phyloP scores from a whole-genome alignment of 2,113 vertebrate genomes.

The Acrocephalus kingi region DNA sequence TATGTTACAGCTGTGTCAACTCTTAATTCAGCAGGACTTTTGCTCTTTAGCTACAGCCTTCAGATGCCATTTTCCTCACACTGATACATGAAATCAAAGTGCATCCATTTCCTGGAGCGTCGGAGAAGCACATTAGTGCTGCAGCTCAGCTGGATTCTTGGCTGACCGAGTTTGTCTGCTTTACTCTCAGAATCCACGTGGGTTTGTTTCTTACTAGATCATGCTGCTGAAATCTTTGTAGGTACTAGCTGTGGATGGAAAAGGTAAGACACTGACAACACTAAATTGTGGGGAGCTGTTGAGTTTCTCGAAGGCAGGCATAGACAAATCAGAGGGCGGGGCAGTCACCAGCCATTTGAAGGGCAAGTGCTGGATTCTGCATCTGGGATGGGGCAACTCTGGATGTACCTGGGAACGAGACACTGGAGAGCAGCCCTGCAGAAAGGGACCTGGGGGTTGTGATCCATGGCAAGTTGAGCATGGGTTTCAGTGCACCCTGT shows the following conservation, averaged over 20 bases:
- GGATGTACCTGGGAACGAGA: accelerated
- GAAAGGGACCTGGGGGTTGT: not conserved
- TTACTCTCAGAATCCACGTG: not conserved
- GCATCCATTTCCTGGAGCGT: not conserved
- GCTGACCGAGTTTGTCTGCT: not conserved
- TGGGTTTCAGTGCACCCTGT: not conserved
- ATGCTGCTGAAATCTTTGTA: not conserved
- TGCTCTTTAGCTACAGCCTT: not conserved
- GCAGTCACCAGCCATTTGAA: not conserved
- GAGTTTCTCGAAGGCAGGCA: not conserved
- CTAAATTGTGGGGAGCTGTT: not conserved
- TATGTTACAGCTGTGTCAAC: not conserved
- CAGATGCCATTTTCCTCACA: not conserved
- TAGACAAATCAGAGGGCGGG: not conserved
- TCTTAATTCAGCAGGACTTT: not conserved
- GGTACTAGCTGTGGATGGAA: not conserved
- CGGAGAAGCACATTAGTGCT: not conserved
- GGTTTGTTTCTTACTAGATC: not conserved
- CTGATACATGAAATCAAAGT: not conserved
- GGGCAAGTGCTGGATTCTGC: not conserved
- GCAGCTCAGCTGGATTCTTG: not conserved
- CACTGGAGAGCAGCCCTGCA: not conserved
- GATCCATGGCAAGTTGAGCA: accelerated
- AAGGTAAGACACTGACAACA: not conserved
- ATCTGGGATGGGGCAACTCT: not conserved